phyloP scores from a whole-genome alignment of 2,888 invertebrate species.

The Drosophila buzzatii region DNA sequence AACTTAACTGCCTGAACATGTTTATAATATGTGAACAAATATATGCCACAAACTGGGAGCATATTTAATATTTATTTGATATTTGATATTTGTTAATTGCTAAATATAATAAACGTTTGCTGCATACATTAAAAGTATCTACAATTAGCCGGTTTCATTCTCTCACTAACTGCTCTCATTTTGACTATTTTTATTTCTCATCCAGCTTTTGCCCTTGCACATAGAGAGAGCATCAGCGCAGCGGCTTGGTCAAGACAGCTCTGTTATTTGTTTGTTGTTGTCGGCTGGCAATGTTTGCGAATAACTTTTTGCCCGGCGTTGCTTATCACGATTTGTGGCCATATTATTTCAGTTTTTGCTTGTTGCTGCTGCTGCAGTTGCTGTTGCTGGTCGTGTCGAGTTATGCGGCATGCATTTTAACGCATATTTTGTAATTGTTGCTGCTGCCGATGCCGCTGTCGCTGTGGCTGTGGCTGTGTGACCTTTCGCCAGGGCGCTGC shows the following conservation, averaged over 20 bases:
- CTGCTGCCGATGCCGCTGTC: slow-evolving; percentile 42
- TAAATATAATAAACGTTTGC: background rate
- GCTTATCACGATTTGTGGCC: slow-evolving; percentile 80
- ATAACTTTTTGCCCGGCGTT: slow-evolving; percentile 67
- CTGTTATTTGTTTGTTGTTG: slow-evolving; percentile 45
- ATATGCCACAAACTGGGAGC: too few species aligned
- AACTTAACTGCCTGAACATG: too few species aligned
- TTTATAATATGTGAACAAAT: too few species aligned
- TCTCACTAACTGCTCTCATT: background rate
- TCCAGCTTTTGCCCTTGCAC: background rate
- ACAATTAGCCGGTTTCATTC: background rate
- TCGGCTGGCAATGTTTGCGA: slow-evolving; percentile 67
- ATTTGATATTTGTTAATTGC: too few species aligned
- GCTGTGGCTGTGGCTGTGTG: slow-evolving; percentile 50
- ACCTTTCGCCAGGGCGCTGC: slow-evolving; percentile 68
- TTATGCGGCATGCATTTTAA: slow-evolving; percentile 77
- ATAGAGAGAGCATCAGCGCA: slow-evolving; percentile 15
- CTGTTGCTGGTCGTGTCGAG: slow-evolving; percentile 69
- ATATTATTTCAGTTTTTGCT: slow-evolving; percentile 75
- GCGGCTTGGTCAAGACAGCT: slow-evolving; percentile 21
- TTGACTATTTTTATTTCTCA: background rate
- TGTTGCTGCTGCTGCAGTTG: slow-evolving; percentile 36
- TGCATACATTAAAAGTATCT: background rate
- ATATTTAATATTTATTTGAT: too few species aligned
- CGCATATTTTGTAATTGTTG: slow-evolving; percentile 80